Evolutionary conservation across 2,888 invertebrate species (phyloP).

Genomic region (Cheilosia soror): DNA sequence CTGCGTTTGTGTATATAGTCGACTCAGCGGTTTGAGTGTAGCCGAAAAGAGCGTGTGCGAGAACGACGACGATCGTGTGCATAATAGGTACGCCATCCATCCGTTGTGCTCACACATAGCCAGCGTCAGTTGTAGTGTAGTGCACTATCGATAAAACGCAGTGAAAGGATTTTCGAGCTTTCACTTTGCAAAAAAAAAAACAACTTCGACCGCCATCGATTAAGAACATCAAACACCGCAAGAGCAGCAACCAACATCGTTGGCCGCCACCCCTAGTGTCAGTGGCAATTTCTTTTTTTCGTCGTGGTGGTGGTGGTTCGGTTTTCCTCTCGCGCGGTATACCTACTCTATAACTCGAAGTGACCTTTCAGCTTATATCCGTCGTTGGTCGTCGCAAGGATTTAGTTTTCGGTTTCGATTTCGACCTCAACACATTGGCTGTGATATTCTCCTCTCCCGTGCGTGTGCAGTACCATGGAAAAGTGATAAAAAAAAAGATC

Average conservation of each 20-base stretch:
- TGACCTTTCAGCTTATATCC: slow-evolving; percentile 27
- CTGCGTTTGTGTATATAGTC: slow-evolving; percentile 70
- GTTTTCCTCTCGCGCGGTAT: slow-evolving; percentile 25
- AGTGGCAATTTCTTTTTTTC: slow-evolving; percentile 59
- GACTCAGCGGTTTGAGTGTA: slow-evolving; percentile 45
- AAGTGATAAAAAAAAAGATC: slow-evolving; percentile 6
- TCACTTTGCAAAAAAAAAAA: slow-evolving; percentile 61
- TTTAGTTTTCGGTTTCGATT: slow-evolving; percentile 14
- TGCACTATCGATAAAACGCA: slow-evolving; percentile 75
- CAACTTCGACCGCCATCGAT: slow-evolving; percentile 40
- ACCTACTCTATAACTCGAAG: slow-evolving; percentile 10
- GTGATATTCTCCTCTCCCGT: background rate
- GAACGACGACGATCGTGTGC: slow-evolving; percentile 59
- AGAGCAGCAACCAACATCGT: slow-evolving; percentile 36
- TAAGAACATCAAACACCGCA: slow-evolving; percentile 52
- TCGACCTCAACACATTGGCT: background rate
- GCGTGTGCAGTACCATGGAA: slow-evolving; percentile 29
- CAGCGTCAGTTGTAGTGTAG: slow-evolving; percentile 61
- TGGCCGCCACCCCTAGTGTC: slow-evolving; percentile 61
- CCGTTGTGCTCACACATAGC: slow-evolving; percentile 53
- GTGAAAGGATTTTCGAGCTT: slow-evolving; percentile 76
- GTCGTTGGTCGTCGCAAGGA: slow-evolving; percentile 24
- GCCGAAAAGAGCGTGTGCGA: slow-evolving; percentile 46
- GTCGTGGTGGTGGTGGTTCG: slow-evolving; percentile 61
- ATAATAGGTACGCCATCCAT: slow-evolving; percentile 64